A percentile compares a stretch with the other conserved stretches of the same genome.
Evolutionary conservation across 2,797 vertebrate genomes (phyloP).

Genomic region (Neosilurus hyrtlii): DNA sequence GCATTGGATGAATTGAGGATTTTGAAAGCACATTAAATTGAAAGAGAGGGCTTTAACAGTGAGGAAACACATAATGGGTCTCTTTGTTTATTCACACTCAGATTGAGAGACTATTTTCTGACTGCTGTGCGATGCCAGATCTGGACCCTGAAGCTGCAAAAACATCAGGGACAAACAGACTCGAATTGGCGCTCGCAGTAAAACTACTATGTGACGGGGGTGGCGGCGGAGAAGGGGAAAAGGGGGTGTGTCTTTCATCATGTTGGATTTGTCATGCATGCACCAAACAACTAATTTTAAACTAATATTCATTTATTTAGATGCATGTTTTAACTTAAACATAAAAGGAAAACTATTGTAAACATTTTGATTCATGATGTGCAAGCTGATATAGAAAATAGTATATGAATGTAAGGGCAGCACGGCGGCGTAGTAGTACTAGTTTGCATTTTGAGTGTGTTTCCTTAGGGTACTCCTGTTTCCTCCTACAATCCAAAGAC

Average conservation of each 20-base stretch:
- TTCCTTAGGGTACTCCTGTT: too few species aligned
- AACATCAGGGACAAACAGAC: slow-evolving; percentile 53
- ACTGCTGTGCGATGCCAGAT: slow-evolving; percentile 58
- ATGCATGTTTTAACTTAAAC: too few species aligned
- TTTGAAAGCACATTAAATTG: neutral
- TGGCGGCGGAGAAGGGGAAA: neutral
- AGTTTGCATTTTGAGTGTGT: too few species aligned
- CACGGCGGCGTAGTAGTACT: too few species aligned
- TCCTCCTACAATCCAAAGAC: too few species aligned
- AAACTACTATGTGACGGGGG: slow-evolving; percentile 36
- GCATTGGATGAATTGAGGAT: slow-evolving; percentile 57
- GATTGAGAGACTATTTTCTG: slow-evolving; percentile 70
- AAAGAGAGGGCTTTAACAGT: slow-evolving; percentile 59
- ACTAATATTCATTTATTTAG: neutral
- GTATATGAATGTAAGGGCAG: too few species aligned
- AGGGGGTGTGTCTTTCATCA: too few species aligned
- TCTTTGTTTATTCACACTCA: slow-evolving; percentile 63
- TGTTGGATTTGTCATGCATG: neutral
- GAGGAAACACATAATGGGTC: slow-evolving; percentile 68
- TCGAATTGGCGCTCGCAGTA: slow-evolving; percentile 56
- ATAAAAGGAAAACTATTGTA: too few species aligned
- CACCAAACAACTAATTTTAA: neutral
- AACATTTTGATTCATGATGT: neutral
- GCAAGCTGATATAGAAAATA: neutral
- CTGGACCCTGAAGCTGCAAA: slow-evolving; percentile 59